Evolutionary conservation across 2,797 vertebrate species (phyloP).

Genomic region (Urocyon cinereoargenteus): DNA sequence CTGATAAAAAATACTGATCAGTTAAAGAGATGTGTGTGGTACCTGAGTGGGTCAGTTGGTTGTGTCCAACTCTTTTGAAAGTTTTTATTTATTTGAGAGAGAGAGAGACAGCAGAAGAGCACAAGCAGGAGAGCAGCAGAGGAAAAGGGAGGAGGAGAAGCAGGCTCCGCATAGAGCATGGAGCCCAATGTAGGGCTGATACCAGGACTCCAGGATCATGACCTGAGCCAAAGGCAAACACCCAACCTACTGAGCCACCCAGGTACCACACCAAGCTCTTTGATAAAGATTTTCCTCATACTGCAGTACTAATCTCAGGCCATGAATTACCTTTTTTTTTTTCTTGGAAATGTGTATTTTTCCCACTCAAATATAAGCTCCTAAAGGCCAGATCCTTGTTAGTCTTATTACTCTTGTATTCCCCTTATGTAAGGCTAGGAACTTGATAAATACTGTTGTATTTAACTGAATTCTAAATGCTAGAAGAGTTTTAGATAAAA

Average conservation of each 20-base stretch:
- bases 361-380: slow-evolving; percentile 22
- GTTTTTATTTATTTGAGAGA: background rate
- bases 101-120: background rate
- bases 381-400: background rate
- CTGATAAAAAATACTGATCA: background rate
- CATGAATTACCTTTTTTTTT: background rate
- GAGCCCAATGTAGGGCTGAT: background rate
- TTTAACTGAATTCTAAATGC: slow-evolving; percentile 41
- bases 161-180: background rate
- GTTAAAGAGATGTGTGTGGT: too few species aligned
- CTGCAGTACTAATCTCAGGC: background rate
- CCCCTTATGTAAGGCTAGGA: background rate
- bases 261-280: background rate
- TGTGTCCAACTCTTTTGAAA: background rate
- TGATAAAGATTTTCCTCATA: slow-evolving; percentile 18
- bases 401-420: background rate
- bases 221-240: background rate
- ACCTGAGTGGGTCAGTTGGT: background rate
- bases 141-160: background rate
- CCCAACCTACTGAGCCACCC: background rate
- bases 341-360: slow-evolving; percentile 18
- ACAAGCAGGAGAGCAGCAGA: background rate
- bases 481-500: slow-evolving; percentile 12
- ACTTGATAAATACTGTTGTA: background rate
- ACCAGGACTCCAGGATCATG: background rate